A percentile compares a stretch with the other conserved stretches of the same genome.
Evolutionary conservation across 2,113 vertebrate genomes (phyloP).

Genomic region (Scomber colias): DNA sequence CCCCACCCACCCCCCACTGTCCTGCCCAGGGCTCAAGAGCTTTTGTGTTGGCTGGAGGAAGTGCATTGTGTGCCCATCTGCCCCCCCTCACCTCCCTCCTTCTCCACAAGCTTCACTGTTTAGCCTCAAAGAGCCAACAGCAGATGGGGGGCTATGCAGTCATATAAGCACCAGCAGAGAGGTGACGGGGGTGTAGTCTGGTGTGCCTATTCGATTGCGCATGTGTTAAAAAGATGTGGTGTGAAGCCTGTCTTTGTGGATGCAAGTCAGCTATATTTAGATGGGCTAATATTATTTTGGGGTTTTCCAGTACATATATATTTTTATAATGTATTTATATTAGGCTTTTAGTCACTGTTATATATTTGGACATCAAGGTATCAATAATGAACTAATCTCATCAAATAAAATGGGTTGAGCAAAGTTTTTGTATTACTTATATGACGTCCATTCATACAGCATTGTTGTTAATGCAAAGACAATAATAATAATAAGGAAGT

Average conservation of each 20-base stretch:
- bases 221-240: conserved; percentile 22
- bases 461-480: not conserved
- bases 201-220: conserved; percentile 11
- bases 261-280: conserved; percentile 41
- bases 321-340: no score
- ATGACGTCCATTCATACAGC: not conserved
- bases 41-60: conserved; percentile 62
- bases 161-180: conserved; percentile 44
- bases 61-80: conserved; percentile 78
- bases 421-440: no score
- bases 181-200: conserved; percentile 35
- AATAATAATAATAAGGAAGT: no score
- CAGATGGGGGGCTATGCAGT: conserved; percentile 59
- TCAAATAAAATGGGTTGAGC: not conserved
- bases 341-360: conserved; percentile 10
- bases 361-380: not conserved
- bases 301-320: not conserved
- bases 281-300: conserved; percentile 26
- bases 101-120: conserved; percentile 44
- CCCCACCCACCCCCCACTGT: conserved; percentile 39
- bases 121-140: conserved; percentile 64
- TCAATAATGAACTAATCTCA: not conserved
- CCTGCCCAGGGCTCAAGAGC: conserved; percentile 16
- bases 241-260: conserved; percentile 37
- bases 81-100: conserved; percentile 52